These are phyloP conservation scores for Nymphalis urticae DNA, from an alignment of 2,888 invertebrate species.

Conservation along the genomic window DNA sequence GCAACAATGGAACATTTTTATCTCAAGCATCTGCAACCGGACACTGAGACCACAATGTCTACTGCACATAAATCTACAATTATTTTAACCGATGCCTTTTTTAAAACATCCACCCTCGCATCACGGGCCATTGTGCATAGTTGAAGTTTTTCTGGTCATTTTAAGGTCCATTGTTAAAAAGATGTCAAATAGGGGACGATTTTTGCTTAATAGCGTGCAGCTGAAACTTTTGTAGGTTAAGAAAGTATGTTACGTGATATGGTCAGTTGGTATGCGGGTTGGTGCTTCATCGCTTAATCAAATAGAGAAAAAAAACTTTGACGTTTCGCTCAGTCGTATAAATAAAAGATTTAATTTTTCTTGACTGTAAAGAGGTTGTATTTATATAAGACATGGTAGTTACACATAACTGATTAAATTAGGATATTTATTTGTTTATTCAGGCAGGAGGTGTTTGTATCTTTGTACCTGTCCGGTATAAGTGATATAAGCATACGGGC, in stretches of 20 bases:
- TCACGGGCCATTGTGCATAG: conserved; percentile 63
- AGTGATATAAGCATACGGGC: too few relatives aligned
- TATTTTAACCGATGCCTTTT: conserved; percentile 69
- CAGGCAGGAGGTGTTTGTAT: too few relatives aligned
- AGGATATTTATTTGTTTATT: too few relatives aligned
- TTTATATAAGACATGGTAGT: too few relatives aligned
- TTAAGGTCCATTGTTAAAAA: conserved; percentile 74
- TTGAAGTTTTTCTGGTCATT: conserved; percentile 75
- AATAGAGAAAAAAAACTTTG: neutral
- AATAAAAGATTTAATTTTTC: neutral
- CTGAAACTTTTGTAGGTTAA: conserved; percentile 52
- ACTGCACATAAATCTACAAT: conserved; percentile 78
- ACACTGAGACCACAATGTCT: conserved; percentile 63
- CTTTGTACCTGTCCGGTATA: too few relatives aligned
- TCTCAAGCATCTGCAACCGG: conserved; percentile 73
- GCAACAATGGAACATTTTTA: conserved; percentile 45
- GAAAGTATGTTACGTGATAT: conserved; percentile 34
- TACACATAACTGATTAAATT: too few relatives aligned
- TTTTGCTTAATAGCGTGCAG: conserved; percentile 69
- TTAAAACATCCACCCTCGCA: conserved; percentile 74
- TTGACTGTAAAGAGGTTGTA: too few relatives aligned
- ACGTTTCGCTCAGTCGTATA: neutral
- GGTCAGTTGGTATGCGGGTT: conserved; percentile 40
- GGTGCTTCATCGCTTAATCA: conserved; percentile 38
- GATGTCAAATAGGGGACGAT: conserved; percentile 66